These are phyloP conservation scores for Cyanocitta stelleri DNA, from an alignment of 2,113 vertebrate genomes.

Conservation along the genomic window DNA sequence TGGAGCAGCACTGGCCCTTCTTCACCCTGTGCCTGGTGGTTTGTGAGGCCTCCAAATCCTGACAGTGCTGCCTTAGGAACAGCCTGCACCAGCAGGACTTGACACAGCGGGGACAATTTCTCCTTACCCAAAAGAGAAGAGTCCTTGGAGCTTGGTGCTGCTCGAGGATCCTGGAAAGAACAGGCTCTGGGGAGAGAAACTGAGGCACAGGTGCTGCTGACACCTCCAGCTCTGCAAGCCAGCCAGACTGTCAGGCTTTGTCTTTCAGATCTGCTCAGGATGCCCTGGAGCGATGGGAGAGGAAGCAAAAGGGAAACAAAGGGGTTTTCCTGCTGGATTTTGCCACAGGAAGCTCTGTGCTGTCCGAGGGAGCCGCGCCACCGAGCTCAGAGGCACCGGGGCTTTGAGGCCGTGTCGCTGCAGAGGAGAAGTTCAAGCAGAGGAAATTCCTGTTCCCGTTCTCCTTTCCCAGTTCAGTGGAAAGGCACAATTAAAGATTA, in stretches of 20 bases:
- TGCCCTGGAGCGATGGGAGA: neutral
- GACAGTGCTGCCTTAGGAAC: neutral
- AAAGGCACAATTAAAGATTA: neutral
- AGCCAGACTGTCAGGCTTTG: neutral
- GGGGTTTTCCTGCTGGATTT: neutral
- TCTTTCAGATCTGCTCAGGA: neutral
- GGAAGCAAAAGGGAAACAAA: slow-evolving; percentile 36
- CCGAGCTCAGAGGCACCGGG: neutral
- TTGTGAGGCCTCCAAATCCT: neutral
- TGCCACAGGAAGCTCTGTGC: slow-evolving; percentile 2
- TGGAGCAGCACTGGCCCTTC: neutral
- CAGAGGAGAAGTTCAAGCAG: neutral
- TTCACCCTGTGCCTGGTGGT: accelerated
- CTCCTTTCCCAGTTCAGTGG: neutral
- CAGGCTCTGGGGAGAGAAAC: neutral
- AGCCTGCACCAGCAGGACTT: neutral
- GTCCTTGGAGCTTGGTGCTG: neutral
- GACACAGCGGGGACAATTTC: neutral
- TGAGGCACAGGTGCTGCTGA: neutral
- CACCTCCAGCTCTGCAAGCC: neutral
- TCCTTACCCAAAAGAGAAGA: neutral
- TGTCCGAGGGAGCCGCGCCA: neutral
- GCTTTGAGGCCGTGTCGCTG: neutral
- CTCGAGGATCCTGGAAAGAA: neutral
- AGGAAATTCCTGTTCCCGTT: slow-evolving; percentile 1